These are phyloP conservation scores for Pogonophryne albipinna DNA, from an alignment of 2,797 vertebrate genomes.

Conservation along the genomic window DNA sequence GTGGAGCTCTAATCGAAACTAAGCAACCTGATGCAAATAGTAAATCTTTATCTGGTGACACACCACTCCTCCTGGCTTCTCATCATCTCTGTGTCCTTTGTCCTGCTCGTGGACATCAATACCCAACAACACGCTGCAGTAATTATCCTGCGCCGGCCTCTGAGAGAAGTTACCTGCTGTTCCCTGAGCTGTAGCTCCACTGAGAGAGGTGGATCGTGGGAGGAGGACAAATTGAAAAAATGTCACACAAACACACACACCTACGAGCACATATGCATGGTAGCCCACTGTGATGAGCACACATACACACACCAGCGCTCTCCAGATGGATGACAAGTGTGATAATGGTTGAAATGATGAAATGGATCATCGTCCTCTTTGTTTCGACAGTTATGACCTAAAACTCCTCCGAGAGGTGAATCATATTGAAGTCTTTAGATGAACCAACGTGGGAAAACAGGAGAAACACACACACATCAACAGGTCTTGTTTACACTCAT, in stretches of 20 bases:
- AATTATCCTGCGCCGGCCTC: conserved; percentile 71
- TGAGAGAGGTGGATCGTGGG: conserved; percentile 42
- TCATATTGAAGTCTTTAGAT: conserved; percentile 57
- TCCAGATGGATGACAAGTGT: conserved; percentile 65
- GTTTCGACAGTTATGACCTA: conserved; percentile 62
- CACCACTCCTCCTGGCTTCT: too few species aligned
- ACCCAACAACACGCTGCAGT: conserved; percentile 55
- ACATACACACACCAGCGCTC: conserved; percentile 26
- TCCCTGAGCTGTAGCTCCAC: conserved; percentile 30
- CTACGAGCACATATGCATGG: background rate
- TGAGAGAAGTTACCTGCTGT: conserved; percentile 63
- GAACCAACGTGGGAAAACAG: conserved; percentile 40
- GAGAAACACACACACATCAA: conserved; percentile 23
- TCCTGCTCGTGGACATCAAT: conserved; percentile 63
- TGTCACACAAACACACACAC: conserved; percentile 10
- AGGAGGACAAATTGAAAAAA: conserved; percentile 48
- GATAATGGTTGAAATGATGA: conserved; percentile 74
- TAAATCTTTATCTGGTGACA: conserved; percentile 77
- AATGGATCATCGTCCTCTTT: conserved; percentile 55
- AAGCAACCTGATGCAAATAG: conserved; percentile 55
- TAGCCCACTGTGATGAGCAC: background rate
- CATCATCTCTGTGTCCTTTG: conserved; percentile 50
- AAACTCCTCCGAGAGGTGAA: conserved; percentile 48
- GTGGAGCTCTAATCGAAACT: conserved; percentile 65
- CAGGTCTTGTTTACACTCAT: conserved; percentile 22